These are phyloP conservation scores for Periparus ater DNA, from an alignment of 2,797 vertebrate genomes.

Conservation along the genomic window DNA sequence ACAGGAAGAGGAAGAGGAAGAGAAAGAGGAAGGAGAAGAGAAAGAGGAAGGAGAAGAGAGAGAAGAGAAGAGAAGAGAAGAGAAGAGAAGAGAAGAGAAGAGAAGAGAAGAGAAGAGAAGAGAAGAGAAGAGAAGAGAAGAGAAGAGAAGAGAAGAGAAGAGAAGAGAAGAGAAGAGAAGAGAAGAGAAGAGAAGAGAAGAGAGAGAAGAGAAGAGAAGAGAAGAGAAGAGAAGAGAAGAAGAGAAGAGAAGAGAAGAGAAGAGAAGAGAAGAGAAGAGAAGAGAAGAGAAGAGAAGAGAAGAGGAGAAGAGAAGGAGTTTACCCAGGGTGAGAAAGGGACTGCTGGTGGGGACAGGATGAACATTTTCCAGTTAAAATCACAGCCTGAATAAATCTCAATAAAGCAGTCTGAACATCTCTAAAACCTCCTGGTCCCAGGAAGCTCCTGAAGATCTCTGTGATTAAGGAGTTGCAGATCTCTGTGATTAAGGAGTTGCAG, in stretches of 20 bases:
- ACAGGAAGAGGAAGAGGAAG: background rate
- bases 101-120: too few species aligned
- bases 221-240: too few species aligned
- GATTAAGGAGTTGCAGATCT: background rate
- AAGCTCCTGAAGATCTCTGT: background rate
- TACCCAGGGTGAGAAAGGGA: background rate
- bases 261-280: too few species aligned
- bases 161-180: too few species aligned
- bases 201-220: background rate
- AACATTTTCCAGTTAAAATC: background rate
- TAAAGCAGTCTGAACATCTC: background rate
- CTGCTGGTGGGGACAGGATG: background rate
- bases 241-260: background rate
- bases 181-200: too few species aligned
- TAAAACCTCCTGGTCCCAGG: background rate
- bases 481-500: background rate
- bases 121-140: too few species aligned
- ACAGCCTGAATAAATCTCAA: background rate
- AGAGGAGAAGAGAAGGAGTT: background rate
- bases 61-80: too few species aligned
- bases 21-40: too few species aligned
- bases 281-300: too few species aligned
- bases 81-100: too few species aligned
- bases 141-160: background rate
- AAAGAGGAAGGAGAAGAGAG: too few species aligned